Conservation (phyloP, 2,113 vertebrate species). For the Siniperca knerii region DNA sequence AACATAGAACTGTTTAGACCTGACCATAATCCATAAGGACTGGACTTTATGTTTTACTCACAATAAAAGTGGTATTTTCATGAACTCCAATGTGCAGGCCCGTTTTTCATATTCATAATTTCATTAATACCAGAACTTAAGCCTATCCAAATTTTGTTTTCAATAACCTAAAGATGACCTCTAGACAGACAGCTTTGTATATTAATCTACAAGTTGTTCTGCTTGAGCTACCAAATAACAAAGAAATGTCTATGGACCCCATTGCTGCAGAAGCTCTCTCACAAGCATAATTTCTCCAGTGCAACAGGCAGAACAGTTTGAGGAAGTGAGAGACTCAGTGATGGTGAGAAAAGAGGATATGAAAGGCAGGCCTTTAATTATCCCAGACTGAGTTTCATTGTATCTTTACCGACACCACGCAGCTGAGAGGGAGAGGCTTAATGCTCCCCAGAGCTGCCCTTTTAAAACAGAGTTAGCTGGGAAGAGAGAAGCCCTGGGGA, state of each 20-base stretch:
- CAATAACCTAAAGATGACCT: background rate
- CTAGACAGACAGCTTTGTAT: background rate
- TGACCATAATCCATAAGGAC: background rate
- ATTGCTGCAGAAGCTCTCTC: slow-evolving; percentile 9
- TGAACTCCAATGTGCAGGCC: background rate
- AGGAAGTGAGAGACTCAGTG: slow-evolving; percentile 42
- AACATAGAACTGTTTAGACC: background rate
- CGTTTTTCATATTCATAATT: background rate
- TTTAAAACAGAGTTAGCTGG: slow-evolving; percentile 32
- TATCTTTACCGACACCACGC: slow-evolving; percentile 6
- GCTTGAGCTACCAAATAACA: slow-evolving; percentile 20
- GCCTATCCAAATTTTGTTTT: background rate
- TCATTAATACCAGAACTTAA: background rate
- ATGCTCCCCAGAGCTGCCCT: slow-evolving; percentile 57
- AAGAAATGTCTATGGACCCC: background rate
- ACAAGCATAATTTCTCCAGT: background rate
- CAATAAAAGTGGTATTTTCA: background rate
- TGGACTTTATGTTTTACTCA: background rate
- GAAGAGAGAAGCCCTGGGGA: slow-evolving; percentile 40
- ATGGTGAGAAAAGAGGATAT: slow-evolving; percentile 52
- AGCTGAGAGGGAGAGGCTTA: slow-evolving; percentile 42
- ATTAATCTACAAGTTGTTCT: background rate
- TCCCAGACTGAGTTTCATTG: slow-evolving; percentile 46
- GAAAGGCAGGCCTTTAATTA: slow-evolving; percentile 72
- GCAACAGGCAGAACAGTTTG: slow-evolving; percentile 47